Conservation (phyloP, 2,888 invertebrate genomes). For the Drosophila melanosoma region DNA sequence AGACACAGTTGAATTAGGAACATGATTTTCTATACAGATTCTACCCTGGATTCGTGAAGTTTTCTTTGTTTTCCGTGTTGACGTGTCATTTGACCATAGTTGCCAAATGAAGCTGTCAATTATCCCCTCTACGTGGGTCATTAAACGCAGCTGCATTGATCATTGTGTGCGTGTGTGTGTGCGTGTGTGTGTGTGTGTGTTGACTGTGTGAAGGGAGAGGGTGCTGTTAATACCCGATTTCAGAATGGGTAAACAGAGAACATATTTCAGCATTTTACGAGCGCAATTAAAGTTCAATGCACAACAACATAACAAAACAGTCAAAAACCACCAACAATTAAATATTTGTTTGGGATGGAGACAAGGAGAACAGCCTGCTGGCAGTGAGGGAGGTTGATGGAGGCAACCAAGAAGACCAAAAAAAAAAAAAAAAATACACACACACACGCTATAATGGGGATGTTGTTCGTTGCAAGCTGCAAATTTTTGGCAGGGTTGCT, state of each 20-base stretch:
- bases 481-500: constrained; percentile 37
- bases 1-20: neutral
- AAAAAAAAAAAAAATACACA: neutral
- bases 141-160: constrained; percentile 56
- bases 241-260: constrained; percentile 23
- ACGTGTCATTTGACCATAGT: constrained; percentile 46
- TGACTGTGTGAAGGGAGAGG: neutral
- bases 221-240: constrained; percentile 2
- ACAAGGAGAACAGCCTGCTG: neutral
- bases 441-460: constrained; percentile 15
- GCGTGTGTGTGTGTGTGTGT: neutral
- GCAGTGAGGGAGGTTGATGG: neutral
- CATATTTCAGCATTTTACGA: constrained; percentile 52
- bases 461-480: constrained; percentile 18
- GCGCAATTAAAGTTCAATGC: constrained; percentile 68
- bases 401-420: neutral
- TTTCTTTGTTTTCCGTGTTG: neutral
- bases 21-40: neutral
- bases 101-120: constrained; percentile 54
- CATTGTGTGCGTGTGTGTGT: neutral
- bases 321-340: constrained; percentile 40
- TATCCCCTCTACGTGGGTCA: constrained; percentile 28
- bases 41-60: neutral
- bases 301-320: constrained; percentile 31
- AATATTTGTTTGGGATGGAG: constrained; percentile 47